Evolutionary conservation across 2,888 invertebrate species (phyloP), one percentile per base, ranked within the genome.

Genomic region (Ceratothoa steindachneri): DNA sequence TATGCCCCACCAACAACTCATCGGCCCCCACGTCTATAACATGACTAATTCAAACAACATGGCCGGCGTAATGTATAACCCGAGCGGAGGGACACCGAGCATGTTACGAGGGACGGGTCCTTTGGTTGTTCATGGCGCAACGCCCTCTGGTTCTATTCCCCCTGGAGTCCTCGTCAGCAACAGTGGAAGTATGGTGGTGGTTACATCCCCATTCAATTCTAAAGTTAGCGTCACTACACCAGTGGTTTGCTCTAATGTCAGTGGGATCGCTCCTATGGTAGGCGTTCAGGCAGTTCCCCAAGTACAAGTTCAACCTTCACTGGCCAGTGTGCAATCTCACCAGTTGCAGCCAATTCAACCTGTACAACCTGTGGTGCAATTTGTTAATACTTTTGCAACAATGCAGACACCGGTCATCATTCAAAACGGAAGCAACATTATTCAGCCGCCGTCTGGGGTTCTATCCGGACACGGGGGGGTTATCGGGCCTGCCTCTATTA

Each of bases 371-470:
- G 80, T 83, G 76, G 81, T 83, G 73, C 83, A 83, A 70, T 87
- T 94, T 3, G 90, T 94, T 0, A 93, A 93, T 82, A 89, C 93
- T 90, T 91, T 19, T 66, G 75, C 75, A 30, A 69, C 77, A 9
- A 76, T 76, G 76, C 75, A 75, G 30, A 65, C 75, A n/a, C 78
- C 78, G 19, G 73, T 78, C 29, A 78, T 78, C 24, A 78, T 78
- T 64, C 78, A 78, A n/a, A 75, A 78, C 64, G 75, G 75, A n/a
- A 60, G 71, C 27, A 77, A 77, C 51, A 73, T 77, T 60, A 76
- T 76, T 24, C 76, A 76, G 68, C 73, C 76, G 60, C 73, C 76
- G 19, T 66, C 76, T 28, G 73, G 76, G 30, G 55, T 76, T 27
- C 51, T 76, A 29, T 72, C 70, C 55, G 72, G 73, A 53, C 77